Percentiles rank a stretch among this genome's conserved stretches.
Conservation (phyloP, 2,888 invertebrate genomes). For the Notodonta ziczac region DNA sequence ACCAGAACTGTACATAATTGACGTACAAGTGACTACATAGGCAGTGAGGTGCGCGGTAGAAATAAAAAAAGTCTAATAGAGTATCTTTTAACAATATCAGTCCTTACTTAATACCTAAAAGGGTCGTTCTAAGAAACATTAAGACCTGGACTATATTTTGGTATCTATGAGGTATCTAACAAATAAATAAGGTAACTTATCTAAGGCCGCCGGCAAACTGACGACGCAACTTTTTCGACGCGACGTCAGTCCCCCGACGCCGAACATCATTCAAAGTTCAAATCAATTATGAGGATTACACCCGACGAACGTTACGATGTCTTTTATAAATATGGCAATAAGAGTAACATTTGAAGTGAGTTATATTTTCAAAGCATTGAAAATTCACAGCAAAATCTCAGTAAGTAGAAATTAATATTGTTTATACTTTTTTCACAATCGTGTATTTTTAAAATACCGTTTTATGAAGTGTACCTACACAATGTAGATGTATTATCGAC, state of each 20-base stretch:
- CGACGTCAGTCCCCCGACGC: slow-evolving; percentile 19
- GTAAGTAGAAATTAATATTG: not conserved
- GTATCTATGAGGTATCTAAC: slow-evolving; percentile 54
- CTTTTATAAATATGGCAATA: slow-evolving; percentile 13
- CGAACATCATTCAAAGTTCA: slow-evolving; percentile 36
- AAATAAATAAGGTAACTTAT: slow-evolving; percentile 74
- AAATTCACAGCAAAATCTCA: not conserved
- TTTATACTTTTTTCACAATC: not conserved
- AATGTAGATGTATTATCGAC: not conserved
- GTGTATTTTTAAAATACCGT: not conserved
- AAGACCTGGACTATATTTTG: slow-evolving; percentile 46
- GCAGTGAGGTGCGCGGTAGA: slow-evolving; percentile 51
- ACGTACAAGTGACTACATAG: slow-evolving; percentile 53
- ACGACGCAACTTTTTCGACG: slow-evolving; percentile 16
- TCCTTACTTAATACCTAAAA: slow-evolving; percentile 79
- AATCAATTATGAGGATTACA: slow-evolving; percentile 48
- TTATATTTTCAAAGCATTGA: not conserved
- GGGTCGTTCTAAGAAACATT: slow-evolving; percentile 38
- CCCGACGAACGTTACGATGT: slow-evolving; percentile 35
- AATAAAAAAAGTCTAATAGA: slow-evolving; percentile 45
- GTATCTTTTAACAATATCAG: slow-evolving; percentile 74
- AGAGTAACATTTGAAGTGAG: not conserved
- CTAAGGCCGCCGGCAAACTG: slow-evolving; percentile 39
- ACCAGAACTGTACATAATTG: slow-evolving; percentile 42
- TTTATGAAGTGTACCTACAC: not conserved